Evolutionary conservation across 64 coral and sea anemone species (phyloP).

Genomic region (Pachyseris speciosa): DNA sequence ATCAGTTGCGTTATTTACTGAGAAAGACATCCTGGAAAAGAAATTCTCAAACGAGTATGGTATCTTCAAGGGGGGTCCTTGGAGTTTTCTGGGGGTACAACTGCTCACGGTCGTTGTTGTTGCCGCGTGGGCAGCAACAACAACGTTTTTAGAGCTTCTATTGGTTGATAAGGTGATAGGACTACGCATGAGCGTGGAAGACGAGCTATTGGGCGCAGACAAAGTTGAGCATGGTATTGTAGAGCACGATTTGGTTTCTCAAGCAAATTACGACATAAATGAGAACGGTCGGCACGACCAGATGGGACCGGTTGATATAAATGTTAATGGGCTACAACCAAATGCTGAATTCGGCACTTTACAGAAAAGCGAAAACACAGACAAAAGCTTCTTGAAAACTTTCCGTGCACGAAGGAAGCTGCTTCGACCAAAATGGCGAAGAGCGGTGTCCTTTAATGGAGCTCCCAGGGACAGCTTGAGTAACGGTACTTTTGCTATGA

Average conservation of each 20-base stretch:
- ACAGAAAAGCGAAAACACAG: too few species aligned
- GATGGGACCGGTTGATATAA: not conserved
- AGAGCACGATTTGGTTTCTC: not conserved
- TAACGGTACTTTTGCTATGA: too few species aligned
- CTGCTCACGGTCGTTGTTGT: constrained; percentile 3
- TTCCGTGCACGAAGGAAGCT: too few species aligned
- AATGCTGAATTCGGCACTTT: not conserved
- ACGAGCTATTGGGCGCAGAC: constrained; percentile 84
- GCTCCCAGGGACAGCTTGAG: too few species aligned
- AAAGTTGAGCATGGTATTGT: constrained; percentile 70
- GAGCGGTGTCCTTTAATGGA: too few species aligned
- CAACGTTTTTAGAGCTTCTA: constrained; percentile 57
- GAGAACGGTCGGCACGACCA: not conserved
- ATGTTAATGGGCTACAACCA: not conserved
- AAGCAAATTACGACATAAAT: not conserved
- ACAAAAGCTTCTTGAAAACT: too few species aligned
- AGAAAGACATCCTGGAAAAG: constrained; percentile 57
- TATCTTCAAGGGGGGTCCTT: constrained; percentile 82
- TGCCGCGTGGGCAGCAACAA: constrained; percentile 53
- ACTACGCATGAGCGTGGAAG: constrained; percentile 45
- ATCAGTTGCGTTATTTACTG: constrained; percentile 64
- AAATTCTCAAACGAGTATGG: constrained; percentile 61
- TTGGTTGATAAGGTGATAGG: constrained; percentile 72
- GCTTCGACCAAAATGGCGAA: too few species aligned
- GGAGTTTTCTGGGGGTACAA: constrained; percentile 68